Evolutionary conservation across 2,888 invertebrate species (phyloP).

Genomic region (Salpingus planirostris): DNA sequence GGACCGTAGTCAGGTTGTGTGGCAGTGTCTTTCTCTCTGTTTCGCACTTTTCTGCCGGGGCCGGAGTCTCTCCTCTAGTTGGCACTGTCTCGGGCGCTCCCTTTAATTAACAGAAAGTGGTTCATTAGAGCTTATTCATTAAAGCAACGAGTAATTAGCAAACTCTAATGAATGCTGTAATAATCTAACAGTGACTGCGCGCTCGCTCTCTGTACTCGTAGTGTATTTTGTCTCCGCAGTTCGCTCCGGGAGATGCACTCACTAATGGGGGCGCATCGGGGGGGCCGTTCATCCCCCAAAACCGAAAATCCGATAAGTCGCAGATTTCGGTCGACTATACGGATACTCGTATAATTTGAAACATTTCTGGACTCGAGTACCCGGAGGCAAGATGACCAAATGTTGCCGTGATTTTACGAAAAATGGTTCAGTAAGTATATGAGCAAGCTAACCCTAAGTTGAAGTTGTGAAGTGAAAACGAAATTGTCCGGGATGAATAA

Average conservation of each 20-base stretch:
- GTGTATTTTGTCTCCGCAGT: constrained; percentile 25
- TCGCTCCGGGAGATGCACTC: constrained; percentile 18
- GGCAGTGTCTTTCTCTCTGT: too few species aligned
- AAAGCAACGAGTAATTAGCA: constrained; percentile 84
- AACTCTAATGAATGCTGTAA: constrained; percentile 78
- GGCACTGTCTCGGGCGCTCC: constrained; percentile 42
- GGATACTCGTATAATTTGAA: too few species aligned
- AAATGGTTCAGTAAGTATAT: too few species aligned
- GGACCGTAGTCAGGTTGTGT: constrained; percentile 19
- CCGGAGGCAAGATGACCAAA: too few species aligned
- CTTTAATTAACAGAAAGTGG: constrained; percentile 87
- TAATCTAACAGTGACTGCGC: constrained; percentile 53
- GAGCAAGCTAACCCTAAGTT: too few species aligned
- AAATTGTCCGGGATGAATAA: too few species aligned
- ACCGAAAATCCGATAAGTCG: too few species aligned
- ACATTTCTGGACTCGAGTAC: too few species aligned
- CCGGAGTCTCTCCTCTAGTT: constrained; percentile 38
- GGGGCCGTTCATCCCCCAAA: too few species aligned
- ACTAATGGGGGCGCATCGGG: constrained; percentile 6
- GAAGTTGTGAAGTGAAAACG: too few species aligned
- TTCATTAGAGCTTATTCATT: constrained; percentile 87
- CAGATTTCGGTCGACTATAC: too few species aligned
- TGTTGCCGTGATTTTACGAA: too few species aligned
- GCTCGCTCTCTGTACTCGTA: constrained; percentile 36
- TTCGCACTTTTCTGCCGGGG: constrained; percentile 32